Conservation (phyloP, 2,797 vertebrate species). For the Crax fasciolata region DNA sequence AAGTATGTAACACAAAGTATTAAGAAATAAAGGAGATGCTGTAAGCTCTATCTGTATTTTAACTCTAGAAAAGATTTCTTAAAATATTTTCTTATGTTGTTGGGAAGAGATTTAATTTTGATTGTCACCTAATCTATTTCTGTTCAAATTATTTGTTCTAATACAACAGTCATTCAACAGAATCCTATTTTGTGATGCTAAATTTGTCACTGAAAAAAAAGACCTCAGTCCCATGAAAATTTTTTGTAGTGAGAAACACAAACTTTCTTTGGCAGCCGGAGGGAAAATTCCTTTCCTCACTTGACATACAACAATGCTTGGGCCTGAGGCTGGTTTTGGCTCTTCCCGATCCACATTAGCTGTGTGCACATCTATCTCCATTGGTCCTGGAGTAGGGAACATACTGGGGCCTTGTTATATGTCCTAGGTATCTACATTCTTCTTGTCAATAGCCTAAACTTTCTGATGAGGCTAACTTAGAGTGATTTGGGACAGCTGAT, state of each 20-base stretch:
- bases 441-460: neutral
- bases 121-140: neutral
- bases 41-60: neutral
- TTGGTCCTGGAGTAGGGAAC: neutral
- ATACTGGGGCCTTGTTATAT: too few relatives aligned
- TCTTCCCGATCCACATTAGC: neutral
- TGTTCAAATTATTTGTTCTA: neutral
- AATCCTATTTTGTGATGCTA: neutral
- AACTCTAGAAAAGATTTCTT: neutral
- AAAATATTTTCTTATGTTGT: neutral
- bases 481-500: neutral
- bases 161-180: neutral
- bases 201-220: neutral
- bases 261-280: neutral
- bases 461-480: neutral
- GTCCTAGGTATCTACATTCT: neutral
- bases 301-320: neutral
- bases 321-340: neutral
- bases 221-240: neutral
- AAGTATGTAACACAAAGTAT: neutral
- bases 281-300: neutral
- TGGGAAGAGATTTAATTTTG: neutral
- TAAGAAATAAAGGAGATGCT: neutral
- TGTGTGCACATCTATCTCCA: neutral
- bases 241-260: neutral